Base-by-base conservation (phyloP, 2,888 invertebrate species). In the Pecten maximus region DNA sequence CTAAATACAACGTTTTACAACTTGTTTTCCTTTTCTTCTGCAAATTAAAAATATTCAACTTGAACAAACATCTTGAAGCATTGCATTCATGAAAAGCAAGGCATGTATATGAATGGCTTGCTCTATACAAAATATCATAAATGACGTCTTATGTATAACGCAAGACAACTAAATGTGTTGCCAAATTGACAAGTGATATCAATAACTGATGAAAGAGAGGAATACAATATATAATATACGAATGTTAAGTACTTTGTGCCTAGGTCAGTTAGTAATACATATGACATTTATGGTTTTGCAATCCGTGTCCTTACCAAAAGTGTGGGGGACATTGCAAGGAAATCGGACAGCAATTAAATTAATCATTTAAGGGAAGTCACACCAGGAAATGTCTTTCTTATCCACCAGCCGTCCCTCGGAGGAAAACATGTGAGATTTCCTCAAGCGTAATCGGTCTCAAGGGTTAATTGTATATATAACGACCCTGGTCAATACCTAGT, bases 391-490 rank as follows among this genome's bases (percentile, higher is more conserved):
- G 74, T 74, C 74, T 74, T 74, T 74, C 74, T 74, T 74, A 74
- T 74, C 74, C 74, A 74, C 74, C 74, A 74, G 74, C 15, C 74
- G 35, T 35, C 35, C 74, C 74, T 74, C 10, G 35, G 74, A 74
- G 74, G 28, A 74, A 74, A 74, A 74, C 74, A 74, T 74, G 74
- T 28, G 19, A 74, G 35, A 74, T 19, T 74, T 74, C 74, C 35
- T 74, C 74, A 35, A 15, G 74, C 74, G 35, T 28, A 74, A 74
- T 74, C 74, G 74, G 74, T 74, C 74, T 74, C 74, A 15, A 12
- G 74, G 35, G 74, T 74, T 74, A 74, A 74, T 74, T 74, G 74
- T 74, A 74, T 74, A 74, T 74, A 74, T 74, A 74, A 74, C 74
- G 74, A 35, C 74, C 28, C 35, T 35, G 74, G 74, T 74, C 74